A percentile compares a stretch with the other conserved stretches of the same genome.
Evolutionary conservation across 2,797 vertebrate species (phyloP).

Genomic region (Octomys mimax): DNA sequence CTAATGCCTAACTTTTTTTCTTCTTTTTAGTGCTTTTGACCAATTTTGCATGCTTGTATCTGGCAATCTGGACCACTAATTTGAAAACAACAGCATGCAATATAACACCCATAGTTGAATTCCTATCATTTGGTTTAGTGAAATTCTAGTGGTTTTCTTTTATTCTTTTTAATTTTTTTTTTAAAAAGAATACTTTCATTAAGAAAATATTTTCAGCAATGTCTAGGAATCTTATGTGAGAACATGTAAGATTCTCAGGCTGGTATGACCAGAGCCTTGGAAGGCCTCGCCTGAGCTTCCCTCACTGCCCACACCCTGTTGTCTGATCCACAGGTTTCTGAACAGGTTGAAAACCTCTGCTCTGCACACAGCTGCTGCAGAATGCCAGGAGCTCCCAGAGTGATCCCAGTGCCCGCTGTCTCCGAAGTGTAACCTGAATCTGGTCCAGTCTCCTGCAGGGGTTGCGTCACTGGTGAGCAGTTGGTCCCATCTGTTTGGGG

Average conservation of each 20-base stretch:
- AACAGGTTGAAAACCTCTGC: accelerated
- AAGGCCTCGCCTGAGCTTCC: not conserved
- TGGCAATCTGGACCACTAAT: too few species aligned
- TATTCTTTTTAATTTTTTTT: too few species aligned
- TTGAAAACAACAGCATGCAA: too few species aligned
- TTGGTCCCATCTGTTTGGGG: not conserved
- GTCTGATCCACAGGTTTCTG: accelerated
- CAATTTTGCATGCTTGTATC: too few species aligned
- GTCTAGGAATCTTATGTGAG: not conserved
- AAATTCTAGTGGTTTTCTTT: too few species aligned
- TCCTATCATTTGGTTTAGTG: too few species aligned
- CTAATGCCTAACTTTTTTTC: too few species aligned
- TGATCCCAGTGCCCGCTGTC: not conserved
- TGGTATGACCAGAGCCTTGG: not conserved
- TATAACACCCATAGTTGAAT: too few species aligned
- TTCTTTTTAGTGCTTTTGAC: too few species aligned
- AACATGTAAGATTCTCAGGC: not conserved
- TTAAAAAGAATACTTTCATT: not conserved
- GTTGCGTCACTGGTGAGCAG: not conserved
- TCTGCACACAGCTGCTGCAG: not conserved
- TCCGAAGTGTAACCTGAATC: not conserved
- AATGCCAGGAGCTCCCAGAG: not conserved
- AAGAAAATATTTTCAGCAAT: not conserved
- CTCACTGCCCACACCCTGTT: not conserved
- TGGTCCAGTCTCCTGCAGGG: not conserved